Conservation (phyloP, 2,797 vertebrate species). For the Scarus forsteni region DNA sequence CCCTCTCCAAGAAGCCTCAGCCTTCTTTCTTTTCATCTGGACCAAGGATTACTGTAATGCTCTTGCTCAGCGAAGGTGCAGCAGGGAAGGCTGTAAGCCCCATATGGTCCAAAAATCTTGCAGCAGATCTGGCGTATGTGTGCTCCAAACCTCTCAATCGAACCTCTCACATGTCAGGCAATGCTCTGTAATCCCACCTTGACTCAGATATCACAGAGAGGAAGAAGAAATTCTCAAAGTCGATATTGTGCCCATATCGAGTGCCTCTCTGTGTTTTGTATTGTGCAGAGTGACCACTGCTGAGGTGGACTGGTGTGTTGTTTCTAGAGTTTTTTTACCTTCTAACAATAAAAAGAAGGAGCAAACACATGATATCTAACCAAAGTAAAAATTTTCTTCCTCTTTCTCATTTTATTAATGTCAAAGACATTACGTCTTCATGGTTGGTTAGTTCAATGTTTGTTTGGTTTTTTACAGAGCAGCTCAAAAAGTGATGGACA, state of each 20-base stretch:
- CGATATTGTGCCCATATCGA: background rate
- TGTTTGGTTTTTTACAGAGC: no score
- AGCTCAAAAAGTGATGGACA: no score
- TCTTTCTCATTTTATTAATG: no score
- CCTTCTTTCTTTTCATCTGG: constrained; percentile 63
- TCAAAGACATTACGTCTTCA: no score
- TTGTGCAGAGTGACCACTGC: background rate
- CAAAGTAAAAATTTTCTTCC: no score
- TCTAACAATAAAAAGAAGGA: background rate
- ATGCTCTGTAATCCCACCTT: constrained; percentile 51
- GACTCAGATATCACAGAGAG: constrained; percentile 12
- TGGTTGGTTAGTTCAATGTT: no score
- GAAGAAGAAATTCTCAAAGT: background rate
- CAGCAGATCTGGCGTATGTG: constrained; percentile 44
- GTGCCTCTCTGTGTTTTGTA: background rate
- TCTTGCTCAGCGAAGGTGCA: constrained; percentile 72
- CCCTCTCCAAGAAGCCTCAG: constrained; percentile 39
- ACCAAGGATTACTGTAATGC: constrained; percentile 82
- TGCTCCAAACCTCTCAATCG: constrained; percentile 37
- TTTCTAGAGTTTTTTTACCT: background rate
- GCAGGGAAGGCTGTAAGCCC: constrained; percentile 68
- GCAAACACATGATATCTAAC: background rate
- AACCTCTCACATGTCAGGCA: constrained; percentile 49
- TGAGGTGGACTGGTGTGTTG: background rate
- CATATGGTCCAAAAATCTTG: constrained; percentile 77